These are phyloP conservation scores for Lithosia quadra DNA, from an alignment of 2,888 invertebrate genomes.

Conservation along the genomic window DNA sequence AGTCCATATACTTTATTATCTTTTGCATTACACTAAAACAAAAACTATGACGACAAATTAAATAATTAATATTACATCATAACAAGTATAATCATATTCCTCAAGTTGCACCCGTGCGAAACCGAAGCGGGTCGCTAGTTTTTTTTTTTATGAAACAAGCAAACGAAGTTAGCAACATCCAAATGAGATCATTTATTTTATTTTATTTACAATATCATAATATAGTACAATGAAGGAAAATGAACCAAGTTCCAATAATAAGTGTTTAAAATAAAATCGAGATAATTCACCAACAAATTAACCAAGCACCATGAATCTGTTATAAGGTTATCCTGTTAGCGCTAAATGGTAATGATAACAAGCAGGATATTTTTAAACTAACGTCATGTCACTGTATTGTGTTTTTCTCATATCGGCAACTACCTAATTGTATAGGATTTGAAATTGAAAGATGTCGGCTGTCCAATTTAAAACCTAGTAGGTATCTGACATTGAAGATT, in stretches of 20 bases:
- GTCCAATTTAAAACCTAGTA: no score
- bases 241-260: neutral
- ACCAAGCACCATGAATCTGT: conserved; percentile 6
- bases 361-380: conserved; percentile 11
- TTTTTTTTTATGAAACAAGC: no score
- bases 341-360: conserved; percentile 10
- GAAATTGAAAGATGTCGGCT: neutral
- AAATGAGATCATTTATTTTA: no score
- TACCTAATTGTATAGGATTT: neutral
- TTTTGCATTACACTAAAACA: no score
- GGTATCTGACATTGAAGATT: no score
- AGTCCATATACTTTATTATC: no score
- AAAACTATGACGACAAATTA: no score
- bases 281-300: neutral
- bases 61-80: no score
- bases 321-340: conserved; percentile 12
- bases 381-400: neutral
- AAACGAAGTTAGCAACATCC: no score
- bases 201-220: neutral
- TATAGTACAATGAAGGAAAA: neutral
- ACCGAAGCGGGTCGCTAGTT: no score
- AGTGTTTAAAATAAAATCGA: conserved; percentile 6
- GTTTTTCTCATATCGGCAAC: neutral
- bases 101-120: no score
- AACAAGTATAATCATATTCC: no score